Evolutionary conservation across 2,888 invertebrate species (phyloP), one percentile per base, ranked within the genome.

Genomic region (Drosophila nigricruria): DNA sequence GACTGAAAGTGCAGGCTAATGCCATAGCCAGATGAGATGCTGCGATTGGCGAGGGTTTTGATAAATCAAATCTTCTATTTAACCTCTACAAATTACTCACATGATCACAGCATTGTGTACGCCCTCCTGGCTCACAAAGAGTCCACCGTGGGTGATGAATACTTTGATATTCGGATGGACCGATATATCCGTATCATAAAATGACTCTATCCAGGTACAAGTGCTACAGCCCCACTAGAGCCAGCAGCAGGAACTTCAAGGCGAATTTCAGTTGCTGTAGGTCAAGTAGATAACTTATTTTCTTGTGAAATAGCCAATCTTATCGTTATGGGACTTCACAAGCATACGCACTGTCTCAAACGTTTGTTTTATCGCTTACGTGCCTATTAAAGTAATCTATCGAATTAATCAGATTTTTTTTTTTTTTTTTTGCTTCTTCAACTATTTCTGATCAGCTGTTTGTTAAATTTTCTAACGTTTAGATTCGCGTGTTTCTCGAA

Each of bases 191-290:
- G n/a, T n/a, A n/a, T n/a, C n/a, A n/a, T n/a, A n/a, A n/a, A n/a
- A n/a, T n/a, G n/a, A n/a, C n/a, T n/a, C n/a, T n/a, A n/a, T n/a
- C n/a, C n/a, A 25, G 25, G 5, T 25, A 2, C 25, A 25, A 25
- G 25, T 25, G 25, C 25, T 25, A 5, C 25, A 25, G 25, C 2
- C 30, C 30, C 8, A 0, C 1, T 8, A 30, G 30, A 30, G 18
- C 47, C 0, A 82, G 23, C 9, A 86, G 49, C 6, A 73, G 6
- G 0, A 61, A 8, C 8, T 36, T 38, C 16, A 73, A 43, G 0
- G 6, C 20, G 18, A 23, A 45, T 10, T 36, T 47, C 2, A 36
- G 14, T 63, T 67, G 67, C 89, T 83, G 50, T 32, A 34, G 64
- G 57, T 58, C 66, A 59, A 36, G 45, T n/a, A n/a, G 25, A 53